Base-by-base conservation (phyloP, 2,888 invertebrate species). In the Disparrhopalites patrizii region DNA sequence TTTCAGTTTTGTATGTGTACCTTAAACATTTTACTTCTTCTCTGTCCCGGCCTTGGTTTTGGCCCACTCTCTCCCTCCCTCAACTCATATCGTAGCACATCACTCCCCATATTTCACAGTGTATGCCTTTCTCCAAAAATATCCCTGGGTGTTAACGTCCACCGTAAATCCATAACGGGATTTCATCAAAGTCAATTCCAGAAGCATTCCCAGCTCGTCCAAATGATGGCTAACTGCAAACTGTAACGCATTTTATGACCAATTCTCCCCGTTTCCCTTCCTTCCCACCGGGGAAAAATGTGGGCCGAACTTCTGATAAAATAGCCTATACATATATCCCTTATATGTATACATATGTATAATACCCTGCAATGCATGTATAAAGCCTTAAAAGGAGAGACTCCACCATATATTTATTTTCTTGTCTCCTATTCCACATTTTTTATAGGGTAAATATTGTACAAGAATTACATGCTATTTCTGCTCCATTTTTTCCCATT, bases 211-310 rank as follows among this genome's bases (percentile, higher is more conserved):
- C 31, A 64, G 36, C 60, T 61, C 54, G 52, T 54, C 54, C 56
- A 36, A 50, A 56, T 20, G 56, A 64, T 64, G 60, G 66, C 58
- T 64, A 70, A 70, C 64, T 66, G 66, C 51, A 25, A 51, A 30
- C 52, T 50, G 60, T 65, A 69, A 69, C 66, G 66, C 55, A 33
- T 68, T 69, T 70, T 70, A 70, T 70, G 66, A 61, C 55, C 62
- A 54, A 67, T 69, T 65, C 55, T 54, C n/a, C 31, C 47, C 50
- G 31, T 47, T n/a, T 25, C 20, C 43, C 5, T 28, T 10, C 27
- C 18, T 18, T 55, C 55, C 20, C n/a, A 7, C 18, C 40, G 40
- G 4, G 40, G 18, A n/a, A n/a, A n/a, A n/a, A n/a, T n/a, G n/a
- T n/a, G n/a, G n/a, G n/a, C n/a, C n/a, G n/a, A n/a, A n/a, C n/a